Evolutionary conservation across 2,888 invertebrate species (phyloP), one percentile per base, ranked within the genome.

Genomic region (Coecobrya sp.): DNA sequence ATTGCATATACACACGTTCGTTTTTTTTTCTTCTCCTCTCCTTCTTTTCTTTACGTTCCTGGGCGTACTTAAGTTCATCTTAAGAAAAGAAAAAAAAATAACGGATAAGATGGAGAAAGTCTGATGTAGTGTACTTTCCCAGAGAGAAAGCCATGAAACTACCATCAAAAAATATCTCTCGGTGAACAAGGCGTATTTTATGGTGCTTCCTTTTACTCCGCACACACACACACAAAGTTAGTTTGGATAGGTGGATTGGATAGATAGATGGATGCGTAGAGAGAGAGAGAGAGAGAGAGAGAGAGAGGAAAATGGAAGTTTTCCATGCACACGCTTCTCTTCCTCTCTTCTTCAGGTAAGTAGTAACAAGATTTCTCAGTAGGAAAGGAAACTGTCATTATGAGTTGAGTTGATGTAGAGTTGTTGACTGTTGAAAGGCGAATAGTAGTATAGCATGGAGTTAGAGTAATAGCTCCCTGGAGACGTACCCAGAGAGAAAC

Each of bases 321-420:
- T 86, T 86, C 86, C 86, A 86, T 86, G 52, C 86, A 65, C 73
- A 84, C n/a, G n/a, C n/a, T n/a, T n/a, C n/a, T n/a, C n/a, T n/a
- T n/a, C n/a, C n/a, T n/a, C n/a, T n/a, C n/a, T n/a, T n/a, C 42
- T 91, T 91, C 91, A 91, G 91, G 91, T 91, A 91, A 91, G 70
- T 86, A 86, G 85, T 86, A 86, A 91, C 91, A 68, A 85, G 91
- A 86, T 91, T 91, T 91, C 86, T 86, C 36, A 62, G 85, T 19
- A 81, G 73, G 87, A 70, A 82, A 68, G 81, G 52, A 86, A 91
- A 86, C 86, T 91, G 91, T 91, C 91, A 91, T 91, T 91, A 86
- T 91, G 91, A 91, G 84, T 91, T 91, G 87, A 84, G 81, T 91
- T 91, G 91, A 87, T 91, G 87, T 91, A 81, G 91, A 91, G 91